Evolutionary conservation across 2,113 vertebrate species (phyloP).

Genomic region (Coptodon rendalli): DNA sequence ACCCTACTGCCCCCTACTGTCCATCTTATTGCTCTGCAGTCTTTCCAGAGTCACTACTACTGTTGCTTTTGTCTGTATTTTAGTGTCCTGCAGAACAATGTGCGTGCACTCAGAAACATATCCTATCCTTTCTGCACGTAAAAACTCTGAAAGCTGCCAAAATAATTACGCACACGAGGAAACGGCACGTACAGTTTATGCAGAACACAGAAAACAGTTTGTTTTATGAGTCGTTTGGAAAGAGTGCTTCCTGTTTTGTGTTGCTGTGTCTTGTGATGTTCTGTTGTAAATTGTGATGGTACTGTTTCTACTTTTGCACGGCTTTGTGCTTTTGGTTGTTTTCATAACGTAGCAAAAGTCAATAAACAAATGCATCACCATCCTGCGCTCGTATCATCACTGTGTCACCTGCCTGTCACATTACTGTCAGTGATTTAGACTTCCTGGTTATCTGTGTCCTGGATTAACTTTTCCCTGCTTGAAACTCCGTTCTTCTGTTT

Average conservation of each 20-base stretch:
- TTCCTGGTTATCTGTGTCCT: neutral
- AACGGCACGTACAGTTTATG: neutral
- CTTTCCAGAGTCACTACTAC: neutral
- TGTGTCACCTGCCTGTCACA: neutral
- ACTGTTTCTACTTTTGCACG: neutral
- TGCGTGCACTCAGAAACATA: neutral
- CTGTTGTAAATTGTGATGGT: neutral
- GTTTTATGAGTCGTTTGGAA: neutral
- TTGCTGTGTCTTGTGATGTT: neutral
- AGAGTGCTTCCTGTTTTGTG: neutral
- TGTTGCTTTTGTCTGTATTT: neutral
- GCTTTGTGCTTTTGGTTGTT: slow-evolving; percentile 15
- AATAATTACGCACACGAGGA: neutral
- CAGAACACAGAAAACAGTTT: slow-evolving; percentile 20
- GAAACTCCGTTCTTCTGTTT: neutral
- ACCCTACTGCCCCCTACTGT: slow-evolving; percentile 20
- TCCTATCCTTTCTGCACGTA: neutral
- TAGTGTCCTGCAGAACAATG: slow-evolving; percentile 15
- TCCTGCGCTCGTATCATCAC: neutral
- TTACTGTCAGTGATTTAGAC: neutral
- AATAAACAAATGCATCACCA: slow-evolving; percentile 45
- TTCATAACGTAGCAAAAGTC: neutral
- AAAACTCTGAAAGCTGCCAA: neutral
- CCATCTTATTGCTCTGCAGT: neutral
- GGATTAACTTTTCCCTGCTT: neutral